These are phyloP conservation scores for Brachionus koreanus DNA, from an alignment of 1,140 invertebrate genomes.

Conservation along the genomic window DNA sequence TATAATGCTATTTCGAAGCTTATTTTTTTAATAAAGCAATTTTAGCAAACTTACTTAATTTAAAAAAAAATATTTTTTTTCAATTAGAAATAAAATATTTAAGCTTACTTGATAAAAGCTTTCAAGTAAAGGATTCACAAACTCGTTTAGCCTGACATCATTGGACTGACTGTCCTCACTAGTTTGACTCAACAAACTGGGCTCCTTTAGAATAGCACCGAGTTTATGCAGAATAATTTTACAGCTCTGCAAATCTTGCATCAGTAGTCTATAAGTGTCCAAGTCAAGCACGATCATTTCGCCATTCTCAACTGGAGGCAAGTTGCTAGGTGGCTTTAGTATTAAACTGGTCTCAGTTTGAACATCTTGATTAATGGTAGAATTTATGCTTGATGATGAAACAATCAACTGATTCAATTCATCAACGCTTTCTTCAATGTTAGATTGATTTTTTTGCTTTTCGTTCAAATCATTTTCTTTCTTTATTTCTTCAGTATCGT, in stretches of 20 bases:
- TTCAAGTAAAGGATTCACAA: not conserved
- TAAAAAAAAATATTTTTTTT: not conserved
- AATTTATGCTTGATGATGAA: slow-evolving; percentile 4
- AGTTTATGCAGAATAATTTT: slow-evolving; percentile 28
- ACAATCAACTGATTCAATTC: slow-evolving; percentile 10
- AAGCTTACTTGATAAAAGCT: slow-evolving; percentile 19
- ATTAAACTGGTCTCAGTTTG: not conserved
- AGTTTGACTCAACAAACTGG: not conserved
- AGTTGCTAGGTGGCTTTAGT: not conserved
- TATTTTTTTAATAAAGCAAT: too few species aligned
- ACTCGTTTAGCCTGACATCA: not conserved
- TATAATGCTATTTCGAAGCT: too few species aligned
- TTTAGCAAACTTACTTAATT: not conserved
- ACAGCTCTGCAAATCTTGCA: slow-evolving; percentile 17
- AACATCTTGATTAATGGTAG: not conserved
- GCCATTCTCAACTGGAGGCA: slow-evolving; percentile 9
- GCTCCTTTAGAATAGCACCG: not conserved
- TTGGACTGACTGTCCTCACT: not conserved
- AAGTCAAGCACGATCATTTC: not conserved
- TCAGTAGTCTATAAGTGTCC: not conserved
- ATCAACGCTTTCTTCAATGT: slow-evolving; percentile 9
- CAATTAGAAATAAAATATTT: not conserved
- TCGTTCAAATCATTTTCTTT: not conserved
- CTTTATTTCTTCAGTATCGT: not conserved
- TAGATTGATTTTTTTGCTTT: not conserved